phyloP scores from a whole-genome alignment of 2,113 vertebrate genomes.

The Ophiodon elongatus region DNA sequence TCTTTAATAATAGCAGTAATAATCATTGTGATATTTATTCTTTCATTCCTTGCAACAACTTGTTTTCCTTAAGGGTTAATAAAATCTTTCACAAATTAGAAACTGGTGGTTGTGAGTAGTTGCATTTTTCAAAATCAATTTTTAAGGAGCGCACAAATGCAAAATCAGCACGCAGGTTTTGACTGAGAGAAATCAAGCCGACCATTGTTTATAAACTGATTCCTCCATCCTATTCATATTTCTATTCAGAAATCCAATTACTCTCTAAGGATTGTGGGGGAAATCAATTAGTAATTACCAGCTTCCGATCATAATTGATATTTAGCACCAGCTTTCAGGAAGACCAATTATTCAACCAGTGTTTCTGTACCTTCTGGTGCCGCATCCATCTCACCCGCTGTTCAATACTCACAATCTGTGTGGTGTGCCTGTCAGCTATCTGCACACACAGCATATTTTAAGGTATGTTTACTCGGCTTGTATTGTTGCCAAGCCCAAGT shows the following conservation, averaged over 20 bases:
- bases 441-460: constrained; percentile 33
- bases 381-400: constrained; percentile 38
- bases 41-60: neutral
- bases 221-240: neutral
- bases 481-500: neutral
- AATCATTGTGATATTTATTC: neutral
- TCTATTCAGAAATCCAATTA: constrained; percentile 22
- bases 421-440: constrained; percentile 13
- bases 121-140: neutral
- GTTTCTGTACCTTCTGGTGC: constrained; percentile 49
- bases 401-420: constrained; percentile 23
- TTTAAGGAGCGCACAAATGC: neutral
- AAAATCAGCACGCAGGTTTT: neutral
- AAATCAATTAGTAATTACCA: constrained; percentile 52
- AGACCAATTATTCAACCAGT: constrained; percentile 30
- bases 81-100: neutral
- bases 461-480: constrained; percentile 27
- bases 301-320: constrained; percentile 50
- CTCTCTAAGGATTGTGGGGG: constrained; percentile 17
- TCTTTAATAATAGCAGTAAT: neutral
- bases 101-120: no score
- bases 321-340: constrained; percentile 33
- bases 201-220: neutral
- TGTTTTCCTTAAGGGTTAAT: neutral
- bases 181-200: neutral